phyloP scores from a whole-genome alignment of 2,797 vertebrate genomes.

The Alauda arvensis region DNA sequence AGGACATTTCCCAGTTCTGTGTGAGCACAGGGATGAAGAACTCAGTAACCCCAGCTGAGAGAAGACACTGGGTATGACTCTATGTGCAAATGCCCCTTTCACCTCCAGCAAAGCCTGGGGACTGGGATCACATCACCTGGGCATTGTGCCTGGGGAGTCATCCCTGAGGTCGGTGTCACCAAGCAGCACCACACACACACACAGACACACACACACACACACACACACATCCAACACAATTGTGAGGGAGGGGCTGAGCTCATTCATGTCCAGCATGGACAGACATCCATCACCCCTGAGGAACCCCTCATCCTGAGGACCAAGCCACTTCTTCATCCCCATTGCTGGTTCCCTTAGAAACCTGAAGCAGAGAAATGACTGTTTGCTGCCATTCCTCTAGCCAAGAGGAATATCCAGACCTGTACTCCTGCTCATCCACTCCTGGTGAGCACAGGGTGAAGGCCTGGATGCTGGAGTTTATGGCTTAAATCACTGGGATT shows the following conservation, averaged over 20 bases:
- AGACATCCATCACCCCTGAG: not conserved
- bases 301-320: not conserved
- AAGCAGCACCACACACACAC: not conserved
- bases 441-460: not conserved
- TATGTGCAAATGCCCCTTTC: not conserved
- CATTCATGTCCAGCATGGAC: rapidly evolving
- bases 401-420: not conserved
- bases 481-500: constrained; percentile 24
- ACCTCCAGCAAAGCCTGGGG: not conserved
- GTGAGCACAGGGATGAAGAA: not conserved
- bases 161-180: not conserved
- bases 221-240: rapidly evolving
- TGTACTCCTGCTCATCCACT: not conserved
- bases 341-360: not conserved
- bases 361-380: not conserved
- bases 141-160: not conserved
- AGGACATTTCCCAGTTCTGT: not conserved
- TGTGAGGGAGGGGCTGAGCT: not conserved
- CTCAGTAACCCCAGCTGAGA: not conserved
- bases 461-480: constrained; percentile 21
- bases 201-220: not conserved
- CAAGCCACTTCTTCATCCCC: not conserved
- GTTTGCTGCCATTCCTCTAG: not conserved
- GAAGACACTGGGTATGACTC: not conserved
- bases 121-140: not conserved